Conservation (phyloP, 2,797 vertebrate species). For the Vipera ursinii region DNA sequence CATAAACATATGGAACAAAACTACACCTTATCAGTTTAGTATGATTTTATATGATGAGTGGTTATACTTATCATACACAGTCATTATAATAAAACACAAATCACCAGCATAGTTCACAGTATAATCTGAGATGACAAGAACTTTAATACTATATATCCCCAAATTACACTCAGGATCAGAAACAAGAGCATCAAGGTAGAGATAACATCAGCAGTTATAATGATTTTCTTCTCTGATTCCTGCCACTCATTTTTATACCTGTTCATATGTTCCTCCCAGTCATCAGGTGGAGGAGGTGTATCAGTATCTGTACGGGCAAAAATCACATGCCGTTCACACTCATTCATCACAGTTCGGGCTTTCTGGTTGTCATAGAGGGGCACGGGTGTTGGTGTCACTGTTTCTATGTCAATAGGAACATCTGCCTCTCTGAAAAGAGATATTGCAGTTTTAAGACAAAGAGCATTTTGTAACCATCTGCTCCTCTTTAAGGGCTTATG, state of each 20-base stretch:
- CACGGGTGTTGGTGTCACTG: constrained; percentile 78
- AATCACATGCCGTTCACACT: constrained; percentile 94
- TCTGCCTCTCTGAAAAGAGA: constrained; percentile 82
- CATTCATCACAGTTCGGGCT: constrained; percentile 95
- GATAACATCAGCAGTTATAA: not conserved
- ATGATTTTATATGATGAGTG: not conserved
- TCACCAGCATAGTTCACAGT: not conserved
- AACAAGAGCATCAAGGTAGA: not conserved
- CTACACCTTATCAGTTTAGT: not conserved
- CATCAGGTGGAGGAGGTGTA: constrained; percentile 89
- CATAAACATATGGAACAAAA: not conserved
- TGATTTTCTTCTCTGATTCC: not conserved
- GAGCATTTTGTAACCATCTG: not conserved
- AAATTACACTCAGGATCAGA: not conserved
- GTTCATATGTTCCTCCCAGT: constrained; percentile 97
- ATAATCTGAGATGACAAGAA: not conserved
- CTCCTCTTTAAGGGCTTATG: not conserved
- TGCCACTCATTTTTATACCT: constrained; percentile 74
- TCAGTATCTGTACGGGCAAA: constrained; percentile 94
- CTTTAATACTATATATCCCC: too few relatives aligned
- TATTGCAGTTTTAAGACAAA: not conserved
- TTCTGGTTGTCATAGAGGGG: constrained; percentile 96
- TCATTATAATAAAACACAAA: not conserved
- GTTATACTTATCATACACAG: not conserved
- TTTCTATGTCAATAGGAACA: constrained; percentile 88